These are phyloP conservation scores for Astreopora myriophthalma DNA, from an alignment of 64 coral and sea anemone species.

Conservation along the genomic window DNA sequence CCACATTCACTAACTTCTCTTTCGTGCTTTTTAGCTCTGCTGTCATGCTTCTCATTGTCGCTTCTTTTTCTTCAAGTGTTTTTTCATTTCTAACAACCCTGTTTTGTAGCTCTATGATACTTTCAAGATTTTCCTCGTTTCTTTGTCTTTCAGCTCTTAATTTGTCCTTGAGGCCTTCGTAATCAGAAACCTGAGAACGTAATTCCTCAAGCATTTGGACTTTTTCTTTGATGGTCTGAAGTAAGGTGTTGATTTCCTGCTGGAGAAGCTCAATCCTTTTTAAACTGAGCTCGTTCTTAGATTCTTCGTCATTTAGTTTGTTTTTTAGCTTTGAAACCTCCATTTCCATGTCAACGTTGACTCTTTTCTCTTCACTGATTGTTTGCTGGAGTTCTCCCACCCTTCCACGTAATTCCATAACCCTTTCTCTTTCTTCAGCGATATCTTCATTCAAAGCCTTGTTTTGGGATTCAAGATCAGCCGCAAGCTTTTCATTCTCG, in stretches of 20 bases:
- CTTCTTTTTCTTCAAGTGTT: slow-evolving; percentile 38
- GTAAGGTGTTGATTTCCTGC: slow-evolving; percentile 33
- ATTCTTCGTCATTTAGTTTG: slow-evolving; percentile 50
- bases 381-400: slow-evolving; percentile 57
- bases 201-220: slow-evolving; percentile 1
- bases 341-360: slow-evolving; percentile 30
- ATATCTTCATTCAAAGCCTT: slow-evolving; percentile 65
- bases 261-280: slow-evolving; percentile 52
- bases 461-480: slow-evolving; percentile 76
- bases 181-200: slow-evolving; percentile 1
- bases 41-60: slow-evolving; percentile 5
- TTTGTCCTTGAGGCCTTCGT: slow-evolving; percentile 3
- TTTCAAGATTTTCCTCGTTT: slow-evolving; percentile 14
- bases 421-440: slow-evolving; percentile 51
- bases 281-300: slow-evolving; percentile 33
- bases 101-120: slow-evolving; percentile 24
- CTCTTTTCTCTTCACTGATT: slow-evolving; percentile 63
- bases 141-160: slow-evolving; percentile 12
- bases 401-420: slow-evolving; percentile 59
- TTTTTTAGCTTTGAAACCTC: slow-evolving; percentile 42
- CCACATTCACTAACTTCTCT: slow-evolving; percentile 25
- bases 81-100: slow-evolving; percentile 14
- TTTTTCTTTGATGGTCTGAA: slow-evolving; percentile 42
- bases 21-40: slow-evolving; percentile 33
- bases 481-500: slow-evolving; percentile 75